Evolutionary conservation across 2,797 vertebrate genomes (phyloP).

Genomic region (Hippocampus kuda): DNA sequence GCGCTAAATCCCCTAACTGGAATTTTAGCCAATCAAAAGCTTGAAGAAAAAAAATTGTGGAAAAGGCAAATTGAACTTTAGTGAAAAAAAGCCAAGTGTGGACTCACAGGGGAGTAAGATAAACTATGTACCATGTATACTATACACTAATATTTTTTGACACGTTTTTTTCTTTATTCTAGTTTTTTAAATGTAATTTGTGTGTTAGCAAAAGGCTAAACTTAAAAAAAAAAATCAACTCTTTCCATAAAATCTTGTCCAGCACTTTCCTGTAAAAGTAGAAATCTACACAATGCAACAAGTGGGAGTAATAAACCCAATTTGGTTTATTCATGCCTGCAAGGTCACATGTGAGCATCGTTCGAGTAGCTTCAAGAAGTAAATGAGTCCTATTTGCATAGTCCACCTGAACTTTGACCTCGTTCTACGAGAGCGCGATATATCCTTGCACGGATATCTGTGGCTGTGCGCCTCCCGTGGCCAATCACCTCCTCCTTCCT

Average conservation of each 20-base stretch:
- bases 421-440: conserved; percentile 13
- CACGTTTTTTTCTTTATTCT: too few species aligned
- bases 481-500: conserved; percentile 29
- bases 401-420: conserved; percentile 30
- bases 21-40: not conserved
- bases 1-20: not conserved
- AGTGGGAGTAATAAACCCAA: conserved; percentile 2
- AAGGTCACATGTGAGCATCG: conserved; percentile 19
- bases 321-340: conserved; percentile 3
- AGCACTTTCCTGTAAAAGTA: not conserved
- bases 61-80: not conserved
- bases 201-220: not conserved
- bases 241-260: not conserved
- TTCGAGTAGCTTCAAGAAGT: conserved; percentile 16
- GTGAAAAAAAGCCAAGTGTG: too few species aligned
- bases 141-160: too few species aligned
- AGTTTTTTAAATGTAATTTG: too few species aligned
- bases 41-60: not conserved
- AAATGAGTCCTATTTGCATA: conserved; percentile 35
- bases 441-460: conserved; percentile 13
- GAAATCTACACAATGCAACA: conserved; percentile 12
- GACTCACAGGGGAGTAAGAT: too few species aligned
- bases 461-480: conserved; percentile 11
- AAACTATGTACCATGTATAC: too few species aligned
- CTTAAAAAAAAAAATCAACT: not conserved